These are phyloP conservation scores for Sesia bembeciformis DNA, from an alignment of 2,888 invertebrate genomes.

Conservation along the genomic window DNA sequence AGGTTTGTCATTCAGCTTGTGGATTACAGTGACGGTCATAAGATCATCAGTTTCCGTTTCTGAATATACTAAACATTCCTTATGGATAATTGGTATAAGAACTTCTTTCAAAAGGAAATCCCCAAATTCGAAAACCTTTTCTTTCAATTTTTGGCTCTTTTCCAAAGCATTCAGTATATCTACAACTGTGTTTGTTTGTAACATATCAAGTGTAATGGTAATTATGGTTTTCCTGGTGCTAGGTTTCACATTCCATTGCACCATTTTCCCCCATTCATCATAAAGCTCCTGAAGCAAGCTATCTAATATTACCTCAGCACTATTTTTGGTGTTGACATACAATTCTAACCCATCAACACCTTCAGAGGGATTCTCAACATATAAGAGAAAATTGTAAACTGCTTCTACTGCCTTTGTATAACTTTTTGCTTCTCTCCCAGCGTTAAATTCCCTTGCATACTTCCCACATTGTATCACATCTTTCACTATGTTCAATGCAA, in stretches of 20 bases:
- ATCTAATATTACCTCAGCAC: constrained; percentile 54
- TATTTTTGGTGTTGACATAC: constrained; percentile 57
- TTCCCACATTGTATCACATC: constrained; percentile 46
- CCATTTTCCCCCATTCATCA: constrained; percentile 61
- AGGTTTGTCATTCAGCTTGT: constrained; percentile 53
- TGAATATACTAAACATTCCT: constrained; percentile 51
- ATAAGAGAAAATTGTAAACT: constrained; percentile 56
- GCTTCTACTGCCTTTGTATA: constrained; percentile 62
- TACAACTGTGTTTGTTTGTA: constrained; percentile 25
- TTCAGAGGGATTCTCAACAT: constrained; percentile 54
- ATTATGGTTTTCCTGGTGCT: constrained; percentile 33
- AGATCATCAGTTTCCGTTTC: constrained; percentile 46
- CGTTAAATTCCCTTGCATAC: constrained; percentile 47
- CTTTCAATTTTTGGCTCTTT: constrained; percentile 46
- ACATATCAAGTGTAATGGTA: constrained; percentile 44
- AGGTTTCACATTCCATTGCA: constrained; percentile 46
- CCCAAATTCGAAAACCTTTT: constrained; percentile 72
- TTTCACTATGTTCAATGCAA: constrained; percentile 64
- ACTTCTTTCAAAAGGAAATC: constrained; percentile 73
- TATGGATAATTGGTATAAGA: constrained; percentile 73
- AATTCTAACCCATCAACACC: constrained; percentile 70
- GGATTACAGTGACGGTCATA: constrained; percentile 42
- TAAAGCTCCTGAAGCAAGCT: constrained; percentile 58
- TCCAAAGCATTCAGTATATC: constrained; percentile 55
- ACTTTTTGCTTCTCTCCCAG: constrained; percentile 39